phyloP scores from a whole-genome alignment of 2,797 vertebrate genomes.

The Sebastolobus altivelis region DNA sequence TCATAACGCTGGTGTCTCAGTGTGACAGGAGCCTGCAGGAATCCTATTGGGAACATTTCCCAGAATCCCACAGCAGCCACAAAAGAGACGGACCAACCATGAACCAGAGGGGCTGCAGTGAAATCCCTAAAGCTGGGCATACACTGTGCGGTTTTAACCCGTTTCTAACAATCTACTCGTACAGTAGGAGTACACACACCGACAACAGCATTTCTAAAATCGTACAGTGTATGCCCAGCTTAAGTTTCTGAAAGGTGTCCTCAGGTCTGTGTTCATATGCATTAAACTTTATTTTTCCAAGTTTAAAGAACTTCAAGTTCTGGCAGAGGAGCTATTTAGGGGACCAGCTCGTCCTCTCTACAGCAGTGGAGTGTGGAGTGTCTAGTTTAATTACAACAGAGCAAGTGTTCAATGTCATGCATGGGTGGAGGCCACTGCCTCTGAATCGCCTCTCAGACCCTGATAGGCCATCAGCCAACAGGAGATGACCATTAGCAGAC shows the following conservation, averaged over 20 bases:
- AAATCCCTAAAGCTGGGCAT: slow-evolving; percentile 11
- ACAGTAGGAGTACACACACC: no score
- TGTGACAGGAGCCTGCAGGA: slow-evolving; percentile 39
- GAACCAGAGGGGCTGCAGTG: neutral
- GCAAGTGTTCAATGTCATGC: slow-evolving; percentile 43
- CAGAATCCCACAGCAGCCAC: slow-evolving; percentile 34
- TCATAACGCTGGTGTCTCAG: slow-evolving; percentile 30
- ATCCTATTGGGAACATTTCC: slow-evolving; percentile 38
- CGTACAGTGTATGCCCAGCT: neutral
- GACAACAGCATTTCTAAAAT: no score
- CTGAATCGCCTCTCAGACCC: slow-evolving; percentile 22
- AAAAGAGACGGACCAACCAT: slow-evolving; percentile 23
- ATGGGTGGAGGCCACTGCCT: slow-evolving; percentile 41
- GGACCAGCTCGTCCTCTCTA: neutral
- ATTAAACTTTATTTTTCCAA: slow-evolving; percentile 16
- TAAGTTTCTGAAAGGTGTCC: neutral
- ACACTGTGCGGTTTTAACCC: no score
- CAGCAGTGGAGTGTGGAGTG: slow-evolving; percentile 17
- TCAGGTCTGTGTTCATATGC: slow-evolving; percentile 1
- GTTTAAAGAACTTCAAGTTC: neutral
- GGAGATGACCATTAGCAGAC: slow-evolving; percentile 38
- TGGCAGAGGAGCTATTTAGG: neutral
- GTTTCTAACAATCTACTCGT: no score
- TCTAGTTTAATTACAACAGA: slow-evolving; percentile 57
- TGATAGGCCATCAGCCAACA: slow-evolving; percentile 28